A percentile compares a stretch with the other conserved stretches of the same genome.
Evolutionary conservation across 2,797 vertebrate species (phyloP).

Genomic region (Fistularia commersonii): DNA sequence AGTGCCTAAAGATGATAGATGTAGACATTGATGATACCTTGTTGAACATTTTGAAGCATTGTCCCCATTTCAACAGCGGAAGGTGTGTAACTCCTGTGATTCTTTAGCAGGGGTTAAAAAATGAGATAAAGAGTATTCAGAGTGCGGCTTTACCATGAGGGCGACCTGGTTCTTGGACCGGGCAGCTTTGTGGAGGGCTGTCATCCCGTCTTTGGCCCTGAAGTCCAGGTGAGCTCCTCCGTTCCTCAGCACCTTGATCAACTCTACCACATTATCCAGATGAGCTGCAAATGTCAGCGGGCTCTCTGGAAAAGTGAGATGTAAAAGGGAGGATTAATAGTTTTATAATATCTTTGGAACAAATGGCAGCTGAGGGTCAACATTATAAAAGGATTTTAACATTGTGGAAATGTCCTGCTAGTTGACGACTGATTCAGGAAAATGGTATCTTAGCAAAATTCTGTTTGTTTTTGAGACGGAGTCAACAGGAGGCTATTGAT

Average conservation of each 20-base stretch:
- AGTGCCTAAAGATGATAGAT: too few species aligned
- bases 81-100: too few species aligned
- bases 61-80: too few species aligned
- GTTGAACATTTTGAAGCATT: too few species aligned
- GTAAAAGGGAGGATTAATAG: not conserved
- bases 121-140: not conserved
- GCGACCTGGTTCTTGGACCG: conserved; percentile 81
- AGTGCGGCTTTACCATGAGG: conserved; percentile 76
- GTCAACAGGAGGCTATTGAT: too few species aligned
- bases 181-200: conserved; percentile 89
- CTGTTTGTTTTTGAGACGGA: too few species aligned
- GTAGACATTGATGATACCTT: too few species aligned
- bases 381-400: too few species aligned
- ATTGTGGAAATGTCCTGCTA: too few species aligned
- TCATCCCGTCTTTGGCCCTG: conserved; percentile 91
- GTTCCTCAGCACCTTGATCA: conserved; percentile 85
- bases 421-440: too few species aligned
- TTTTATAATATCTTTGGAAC: not conserved
- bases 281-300: conserved; percentile 87
- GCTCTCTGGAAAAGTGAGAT: conserved; percentile 75
- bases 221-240: conserved; percentile 95
- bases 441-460: too few species aligned
- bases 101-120: too few species aligned
- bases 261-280: conserved; percentile 78
- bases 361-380: not conserved